A percentile compares a stretch with the other conserved stretches of the same genome.
Evolutionary conservation across 1,140 invertebrate species (phyloP).

Genomic region (Zaprionus lachaisei): DNA sequence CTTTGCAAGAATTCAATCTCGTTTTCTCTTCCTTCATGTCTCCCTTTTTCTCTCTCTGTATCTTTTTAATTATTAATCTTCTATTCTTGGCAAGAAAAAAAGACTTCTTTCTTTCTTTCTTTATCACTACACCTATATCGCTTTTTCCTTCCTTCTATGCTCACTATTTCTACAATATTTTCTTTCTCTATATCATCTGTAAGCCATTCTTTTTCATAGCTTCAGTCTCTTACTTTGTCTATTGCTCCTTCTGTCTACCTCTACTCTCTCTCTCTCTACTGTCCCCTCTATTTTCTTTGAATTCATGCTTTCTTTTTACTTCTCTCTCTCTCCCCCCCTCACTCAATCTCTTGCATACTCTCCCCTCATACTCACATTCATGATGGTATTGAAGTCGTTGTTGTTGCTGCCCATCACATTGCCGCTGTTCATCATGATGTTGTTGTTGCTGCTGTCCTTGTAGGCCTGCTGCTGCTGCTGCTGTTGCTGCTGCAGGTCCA

Average conservation of each 20-base stretch:
- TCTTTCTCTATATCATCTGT: not conserved
- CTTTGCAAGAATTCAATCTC: too few species aligned
- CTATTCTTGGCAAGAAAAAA: too few species aligned
- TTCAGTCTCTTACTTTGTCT: not conserved
- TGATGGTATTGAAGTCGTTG: slow-evolving; percentile 84
- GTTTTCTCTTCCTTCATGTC: not conserved
- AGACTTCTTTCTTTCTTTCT: too few species aligned
- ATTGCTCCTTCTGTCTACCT: not conserved
- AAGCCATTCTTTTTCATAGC: not conserved
- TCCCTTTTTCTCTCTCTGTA: not conserved
- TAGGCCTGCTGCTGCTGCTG: slow-evolving; percentile 84
- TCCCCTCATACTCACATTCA: slow-evolving; percentile 65
- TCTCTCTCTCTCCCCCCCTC: not conserved
- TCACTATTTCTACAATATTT: too few species aligned
- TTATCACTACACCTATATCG: too few species aligned
- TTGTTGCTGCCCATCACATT: slow-evolving; percentile 76
- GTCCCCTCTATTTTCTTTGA: not conserved
- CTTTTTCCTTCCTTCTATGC: too few species aligned
- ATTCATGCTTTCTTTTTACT: not conserved
- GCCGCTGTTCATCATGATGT: slow-evolving; percentile 79
- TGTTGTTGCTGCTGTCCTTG: slow-evolving; percentile 82
- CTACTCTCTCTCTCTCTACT: not conserved
- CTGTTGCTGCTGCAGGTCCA: slow-evolving; percentile 85
- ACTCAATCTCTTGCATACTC: too few species aligned
- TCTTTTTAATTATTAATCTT: not conserved